phyloP scores from a whole-genome alignment of 2,113 vertebrate species.

The Caloenas nicobarica region DNA sequence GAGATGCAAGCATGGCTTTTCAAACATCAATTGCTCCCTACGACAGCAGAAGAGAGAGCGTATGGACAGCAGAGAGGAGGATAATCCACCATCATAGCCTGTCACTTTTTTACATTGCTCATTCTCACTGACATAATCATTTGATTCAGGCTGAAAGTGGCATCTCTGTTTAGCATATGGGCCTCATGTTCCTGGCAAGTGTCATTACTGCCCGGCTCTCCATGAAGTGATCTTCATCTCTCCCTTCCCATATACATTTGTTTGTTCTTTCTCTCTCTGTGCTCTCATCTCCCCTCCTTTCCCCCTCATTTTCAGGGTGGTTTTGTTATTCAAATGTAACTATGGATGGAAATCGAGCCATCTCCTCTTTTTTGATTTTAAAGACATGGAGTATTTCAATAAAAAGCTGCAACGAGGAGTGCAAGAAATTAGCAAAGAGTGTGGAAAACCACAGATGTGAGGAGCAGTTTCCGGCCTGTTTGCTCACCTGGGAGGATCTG shows the following conservation, averaged over 20 bases:
- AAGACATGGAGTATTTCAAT: constrained; percentile 29
- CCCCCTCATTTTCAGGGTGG: background rate
- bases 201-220: background rate
- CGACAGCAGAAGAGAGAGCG: background rate
- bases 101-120: background rate
- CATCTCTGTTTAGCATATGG: constrained; percentile 22
- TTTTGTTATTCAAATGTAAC: constrained; percentile 60
- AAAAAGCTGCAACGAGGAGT: background rate
- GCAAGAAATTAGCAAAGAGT: background rate
- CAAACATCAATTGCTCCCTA: background rate
- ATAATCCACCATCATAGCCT: background rate
- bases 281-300: background rate
- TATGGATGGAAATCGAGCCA: constrained; percentile 13
- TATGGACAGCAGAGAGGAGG: background rate
- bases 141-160: constrained; percentile 29
- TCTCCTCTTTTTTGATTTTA: constrained; percentile 23
- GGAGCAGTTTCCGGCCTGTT: background rate
- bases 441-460: background rate
- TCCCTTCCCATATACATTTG: background rate
- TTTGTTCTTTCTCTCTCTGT: background rate
- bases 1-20: constrained; percentile 39
- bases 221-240: background rate
- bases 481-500: background rate
- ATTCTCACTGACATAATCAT: constrained; percentile 6
- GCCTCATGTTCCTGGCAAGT: background rate